Percentiles rank a stretch among this genome's conserved stretches.
Evolutionary conservation across 2,113 vertebrate genomes (phyloP).

Genomic region (Aspidoscelis tigris): DNA sequence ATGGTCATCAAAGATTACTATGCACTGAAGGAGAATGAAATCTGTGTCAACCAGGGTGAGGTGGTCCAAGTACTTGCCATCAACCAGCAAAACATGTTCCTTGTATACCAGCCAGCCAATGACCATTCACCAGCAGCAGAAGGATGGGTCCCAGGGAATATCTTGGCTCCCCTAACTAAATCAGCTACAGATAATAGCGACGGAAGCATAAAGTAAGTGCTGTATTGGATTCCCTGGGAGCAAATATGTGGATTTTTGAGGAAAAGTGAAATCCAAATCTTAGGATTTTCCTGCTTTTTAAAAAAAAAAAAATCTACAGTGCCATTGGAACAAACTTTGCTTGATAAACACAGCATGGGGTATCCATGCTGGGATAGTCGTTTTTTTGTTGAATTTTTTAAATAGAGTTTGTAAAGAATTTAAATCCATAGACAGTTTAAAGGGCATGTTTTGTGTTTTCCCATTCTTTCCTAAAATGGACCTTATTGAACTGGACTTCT

Average conservation of each 20-base stretch:
- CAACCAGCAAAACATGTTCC: slow-evolving; percentile 99
- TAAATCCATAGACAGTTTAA: slow-evolving; percentile 76
- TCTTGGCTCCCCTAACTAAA: slow-evolving; percentile 89
- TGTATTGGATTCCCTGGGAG: slow-evolving; percentile 78
- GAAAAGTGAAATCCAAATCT: slow-evolving; percentile 62
- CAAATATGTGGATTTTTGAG: slow-evolving; percentile 79
- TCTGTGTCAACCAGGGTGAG: slow-evolving; percentile 94
- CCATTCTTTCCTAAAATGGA: slow-evolving; percentile 81
- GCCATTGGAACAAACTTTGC: slow-evolving; percentile 75
- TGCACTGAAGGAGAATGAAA: slow-evolving; percentile 97
- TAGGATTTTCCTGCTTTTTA: slow-evolving; percentile 73
- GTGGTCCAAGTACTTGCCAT: slow-evolving; percentile 92
- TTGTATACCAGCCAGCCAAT: slow-evolving; percentile 92
- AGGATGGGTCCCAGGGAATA: slow-evolving; percentile 95
- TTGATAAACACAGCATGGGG: slow-evolving; percentile 65
- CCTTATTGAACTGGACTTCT: slow-evolving; percentile 85
- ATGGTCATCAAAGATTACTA: slow-evolving; percentile 94
- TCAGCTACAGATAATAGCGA: slow-evolving; percentile 88
- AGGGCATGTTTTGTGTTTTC: slow-evolving; percentile 72
- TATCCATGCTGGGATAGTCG: slow-evolving; percentile 62
- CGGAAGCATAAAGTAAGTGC: slow-evolving; percentile 98
- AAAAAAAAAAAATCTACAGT: slow-evolving; percentile 50
- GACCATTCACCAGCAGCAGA: slow-evolving; percentile 92
- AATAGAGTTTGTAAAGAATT: slow-evolving; percentile 77
- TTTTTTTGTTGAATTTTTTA: slow-evolving; percentile 57